Percentiles rank a stretch among this genome's conserved stretches.
Conservation (phyloP, 2,113 vertebrate genomes). For the Ptyas mucosa region DNA sequence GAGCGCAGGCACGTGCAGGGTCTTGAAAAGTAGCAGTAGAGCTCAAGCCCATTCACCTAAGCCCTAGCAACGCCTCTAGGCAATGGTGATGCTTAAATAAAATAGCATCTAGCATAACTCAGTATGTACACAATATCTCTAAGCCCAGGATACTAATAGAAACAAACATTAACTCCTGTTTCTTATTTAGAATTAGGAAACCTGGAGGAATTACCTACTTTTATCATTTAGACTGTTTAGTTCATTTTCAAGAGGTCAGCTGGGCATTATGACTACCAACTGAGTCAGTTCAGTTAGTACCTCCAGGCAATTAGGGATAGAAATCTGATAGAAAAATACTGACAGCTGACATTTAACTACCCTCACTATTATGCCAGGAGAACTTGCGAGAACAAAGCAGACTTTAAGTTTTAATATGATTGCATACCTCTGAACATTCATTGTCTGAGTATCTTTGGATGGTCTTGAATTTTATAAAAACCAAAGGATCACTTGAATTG, state of each 20-base stretch:
- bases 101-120: not conserved
- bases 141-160: not conserved
- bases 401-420: conserved; percentile 44
- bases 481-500: conserved; percentile 53
- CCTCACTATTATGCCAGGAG: conserved; percentile 20
- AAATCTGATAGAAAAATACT: not conserved
- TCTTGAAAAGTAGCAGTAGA: not conserved
- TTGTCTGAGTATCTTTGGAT: conserved; percentile 60
- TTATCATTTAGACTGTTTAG: not conserved
- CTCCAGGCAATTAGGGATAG: not conserved
- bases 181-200: not conserved
- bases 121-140: not conserved
- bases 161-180: not conserved
- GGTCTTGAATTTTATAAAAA: conserved; percentile 58
- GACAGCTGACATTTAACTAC: conserved; percentile 29
- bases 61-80: not conserved
- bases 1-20: not conserved
- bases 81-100: not conserved
- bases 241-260: not conserved
- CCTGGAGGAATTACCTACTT: not conserved
- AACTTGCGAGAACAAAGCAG: conserved; percentile 4
- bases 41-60: not conserved
- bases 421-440: conserved; percentile 60
- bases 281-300: not conserved
- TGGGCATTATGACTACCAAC: not conserved